phyloP scores from a whole-genome alignment of 2,797 vertebrate species.

The Coccyzus lansbergi region DNA sequence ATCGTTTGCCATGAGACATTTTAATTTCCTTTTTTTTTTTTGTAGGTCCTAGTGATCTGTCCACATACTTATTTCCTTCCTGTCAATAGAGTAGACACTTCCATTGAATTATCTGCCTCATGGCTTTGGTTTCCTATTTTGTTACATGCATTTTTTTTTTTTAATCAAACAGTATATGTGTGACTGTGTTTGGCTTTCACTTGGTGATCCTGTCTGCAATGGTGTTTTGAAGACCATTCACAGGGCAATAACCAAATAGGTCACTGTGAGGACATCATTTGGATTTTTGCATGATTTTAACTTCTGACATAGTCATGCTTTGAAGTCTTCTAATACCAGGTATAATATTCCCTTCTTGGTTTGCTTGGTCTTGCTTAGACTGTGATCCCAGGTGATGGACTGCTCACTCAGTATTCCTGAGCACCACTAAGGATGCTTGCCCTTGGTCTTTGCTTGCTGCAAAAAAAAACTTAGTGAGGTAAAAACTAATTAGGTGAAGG shows the following conservation, averaged over 20 bases:
- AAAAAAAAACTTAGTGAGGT: background rate
- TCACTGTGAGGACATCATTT: background rate
- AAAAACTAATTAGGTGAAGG: background rate
- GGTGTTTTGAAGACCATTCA: background rate
- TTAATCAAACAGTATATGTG: background rate
- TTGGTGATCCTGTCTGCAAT: background rate
- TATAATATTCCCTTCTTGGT: background rate
- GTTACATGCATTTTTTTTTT: background rate
- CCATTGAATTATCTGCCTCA: background rate
- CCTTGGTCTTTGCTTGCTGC: background rate
- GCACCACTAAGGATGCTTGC: background rate
- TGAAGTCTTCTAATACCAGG: background rate
- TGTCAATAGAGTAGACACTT: background rate
- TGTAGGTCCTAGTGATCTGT: background rate
- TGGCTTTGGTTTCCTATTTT: background rate
- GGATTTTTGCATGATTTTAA: background rate
- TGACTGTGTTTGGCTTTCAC: background rate
- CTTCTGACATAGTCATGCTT: background rate
- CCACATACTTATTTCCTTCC: too few species aligned
- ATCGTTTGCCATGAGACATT: background rate
- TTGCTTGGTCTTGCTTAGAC: background rate
- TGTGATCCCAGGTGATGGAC: background rate
- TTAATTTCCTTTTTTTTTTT: background rate
- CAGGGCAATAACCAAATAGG: background rate
- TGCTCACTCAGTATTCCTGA: background rate